Conservation (phyloP, 2,113 vertebrate species). For the Chloroceryle aenea region DNA sequence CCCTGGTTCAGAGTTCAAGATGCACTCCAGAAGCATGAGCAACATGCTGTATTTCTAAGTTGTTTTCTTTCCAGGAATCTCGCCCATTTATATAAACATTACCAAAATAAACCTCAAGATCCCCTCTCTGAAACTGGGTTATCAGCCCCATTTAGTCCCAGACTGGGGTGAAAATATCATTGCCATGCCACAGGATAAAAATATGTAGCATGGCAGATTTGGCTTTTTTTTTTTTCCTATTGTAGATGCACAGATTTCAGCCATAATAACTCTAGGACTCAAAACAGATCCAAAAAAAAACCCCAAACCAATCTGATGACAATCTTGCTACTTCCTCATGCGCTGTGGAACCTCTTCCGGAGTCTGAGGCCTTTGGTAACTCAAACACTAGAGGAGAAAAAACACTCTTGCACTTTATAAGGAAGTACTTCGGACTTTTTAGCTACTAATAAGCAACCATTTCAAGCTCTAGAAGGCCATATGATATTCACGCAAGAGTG, state of each 20-base stretch:
- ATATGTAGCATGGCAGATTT: background rate
- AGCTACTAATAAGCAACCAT: background rate
- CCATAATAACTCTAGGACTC: background rate
- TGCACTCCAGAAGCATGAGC: background rate
- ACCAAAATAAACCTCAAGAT: background rate
- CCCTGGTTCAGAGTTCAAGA: background rate
- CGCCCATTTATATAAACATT: background rate
- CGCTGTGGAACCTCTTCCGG: background rate
- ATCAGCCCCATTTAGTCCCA: background rate
- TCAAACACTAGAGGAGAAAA: background rate
- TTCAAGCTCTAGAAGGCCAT: background rate
- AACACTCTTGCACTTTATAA: background rate
- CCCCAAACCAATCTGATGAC: accelerated
- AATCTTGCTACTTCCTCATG: background rate
- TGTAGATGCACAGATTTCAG: background rate
- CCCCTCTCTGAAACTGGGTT: background rate
- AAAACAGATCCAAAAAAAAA: background rate
- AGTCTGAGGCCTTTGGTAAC: background rate
- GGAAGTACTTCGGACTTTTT: background rate
- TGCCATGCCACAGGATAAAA: background rate
- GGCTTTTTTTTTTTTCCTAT: background rate
- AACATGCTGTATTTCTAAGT: background rate
- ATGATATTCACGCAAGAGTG: background rate
- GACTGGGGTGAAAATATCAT: background rate
- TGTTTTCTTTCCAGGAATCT: background rate